Evolutionary conservation across 1,140 invertebrate genomes (phyloP).

Genomic region (Oryzaephilus surinamensis): DNA sequence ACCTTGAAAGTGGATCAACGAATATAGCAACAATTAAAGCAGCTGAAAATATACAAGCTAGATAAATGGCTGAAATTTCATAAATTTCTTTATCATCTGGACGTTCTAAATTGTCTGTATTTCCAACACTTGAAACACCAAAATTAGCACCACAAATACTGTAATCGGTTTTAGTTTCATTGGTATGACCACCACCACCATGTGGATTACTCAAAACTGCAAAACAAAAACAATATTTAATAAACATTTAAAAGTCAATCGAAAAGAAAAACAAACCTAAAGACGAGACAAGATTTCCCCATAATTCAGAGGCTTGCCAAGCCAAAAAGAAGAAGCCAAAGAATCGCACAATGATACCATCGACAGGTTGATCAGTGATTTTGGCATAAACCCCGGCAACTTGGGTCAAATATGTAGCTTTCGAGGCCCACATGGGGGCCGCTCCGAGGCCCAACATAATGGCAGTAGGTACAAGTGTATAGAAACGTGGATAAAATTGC

Average conservation of each 20-base stretch:
- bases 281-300: constrained; percentile 95
- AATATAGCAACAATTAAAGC: constrained; percentile 76
- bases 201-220: constrained; percentile 67
- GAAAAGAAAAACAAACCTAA: constrained; percentile 59
- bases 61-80: constrained; percentile 79
- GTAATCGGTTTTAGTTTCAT: neutral
- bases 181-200: constrained; percentile 42
- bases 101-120: constrained; percentile 58
- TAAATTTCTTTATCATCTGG: constrained; percentile 76
- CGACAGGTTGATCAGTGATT: constrained; percentile 72
- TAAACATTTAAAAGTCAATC: neutral
- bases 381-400: constrained; percentile 81
- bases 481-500: constrained; percentile 84
- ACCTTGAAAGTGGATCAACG: constrained; percentile 82
- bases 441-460: constrained; percentile 82
- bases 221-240: too few species aligned
- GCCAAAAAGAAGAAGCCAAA: constrained; percentile 98
- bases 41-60: constrained; percentile 74
- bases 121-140: constrained; percentile 53
- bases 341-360: constrained; percentile 87
- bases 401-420: constrained; percentile 91
- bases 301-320: constrained; percentile 89
- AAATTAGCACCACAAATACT: constrained; percentile 69
- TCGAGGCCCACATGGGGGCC: constrained; percentile 93
- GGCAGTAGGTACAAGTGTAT: constrained; percentile 85